Evolutionary conservation across 2,113 vertebrate genomes (phyloP), one percentile per base, ranked within the genome.

Genomic region (Sardina pilchardus): DNA sequence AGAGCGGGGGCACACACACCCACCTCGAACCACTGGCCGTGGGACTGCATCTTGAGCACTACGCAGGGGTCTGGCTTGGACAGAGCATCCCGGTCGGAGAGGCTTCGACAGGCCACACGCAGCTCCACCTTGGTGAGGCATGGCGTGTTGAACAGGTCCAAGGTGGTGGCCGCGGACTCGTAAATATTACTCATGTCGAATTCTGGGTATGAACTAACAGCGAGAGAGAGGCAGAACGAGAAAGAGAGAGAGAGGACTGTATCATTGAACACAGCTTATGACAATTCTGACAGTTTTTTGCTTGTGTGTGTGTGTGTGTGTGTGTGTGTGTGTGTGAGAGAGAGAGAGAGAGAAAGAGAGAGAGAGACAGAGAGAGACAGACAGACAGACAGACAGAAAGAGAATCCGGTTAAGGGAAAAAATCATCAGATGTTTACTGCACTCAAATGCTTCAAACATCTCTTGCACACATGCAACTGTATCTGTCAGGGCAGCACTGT

Each of bases 21-120:
- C 91, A 97, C 97, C 96, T 97, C 97, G 43, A 95, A 95, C 97
- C 97, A 97, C 85, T 96, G 96, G 48, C 96, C 97, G 0, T 96
- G 96, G 0, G 95, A 96, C 92, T 95, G 95, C 94, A 96, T 94
- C 91, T 96, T 96, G 67, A 97, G 93, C 83, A 97, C 92, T 87
- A 97, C 95, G 1, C 96, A 97, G 12, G 97, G 97, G 89, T 97
- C 95, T 0, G 97, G 96, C 80, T 96, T 96, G 90, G 94, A 92
- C 86, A 96, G 95, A 0, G 95, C 95, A 43, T 97, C 97, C 5
- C 96, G 92, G 92, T 96, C 95, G 2, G 95, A 93, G 85, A 97
- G 96, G 81, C 96, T 95, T 39, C 95, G 93, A 88, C 95, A 96
- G 88, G 96, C 97, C 44, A 97, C 95, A 21, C 96, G 93, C 48